These are phyloP conservation scores for Riparia riparia DNA, from an alignment of 2,113 vertebrate genomes.

Conservation along the genomic window DNA sequence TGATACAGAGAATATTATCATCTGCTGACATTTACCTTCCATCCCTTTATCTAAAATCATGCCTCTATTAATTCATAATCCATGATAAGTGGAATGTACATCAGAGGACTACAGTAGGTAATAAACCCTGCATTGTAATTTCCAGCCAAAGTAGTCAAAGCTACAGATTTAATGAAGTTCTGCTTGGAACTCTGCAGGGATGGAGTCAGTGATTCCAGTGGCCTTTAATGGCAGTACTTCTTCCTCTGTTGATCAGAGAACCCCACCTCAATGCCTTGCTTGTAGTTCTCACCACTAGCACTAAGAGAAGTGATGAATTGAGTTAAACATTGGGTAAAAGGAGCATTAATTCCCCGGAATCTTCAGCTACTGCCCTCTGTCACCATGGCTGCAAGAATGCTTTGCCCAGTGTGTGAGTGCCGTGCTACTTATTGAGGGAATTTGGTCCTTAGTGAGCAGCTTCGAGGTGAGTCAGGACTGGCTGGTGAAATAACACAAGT, in stretches of 20 bases:
- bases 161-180: conserved; percentile 45
- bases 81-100: conserved; percentile 59
- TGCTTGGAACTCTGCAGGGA: not conserved
- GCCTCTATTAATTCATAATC: conserved; percentile 62
- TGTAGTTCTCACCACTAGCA: not conserved
- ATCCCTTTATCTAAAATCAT: conserved; percentile 29
- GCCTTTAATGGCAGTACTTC: not conserved
- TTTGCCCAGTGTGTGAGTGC: not conserved
- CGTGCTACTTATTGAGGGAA: not conserved
- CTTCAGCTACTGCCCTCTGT: not conserved
- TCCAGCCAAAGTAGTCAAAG: conserved; percentile 11
- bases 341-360: not conserved
- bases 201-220: not conserved
- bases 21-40: conserved; percentile 69
- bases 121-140: conserved; percentile 20
- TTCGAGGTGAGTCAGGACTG: not conserved
- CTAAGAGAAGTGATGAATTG: not conserved
- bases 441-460: not conserved
- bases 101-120: conserved; percentile 20
- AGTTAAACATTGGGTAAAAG: not conserved
- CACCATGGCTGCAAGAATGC: not conserved
- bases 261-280: not conserved
- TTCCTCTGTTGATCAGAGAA: not conserved
- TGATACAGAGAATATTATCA: conserved; percentile 57
- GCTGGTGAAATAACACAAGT: not conserved